A percentile compares a stretch with the other conserved stretches of the same genome.
These are phyloP conservation scores for Lottia gigantea DNA, from an alignment of 2,888 invertebrate genomes.

Conservation along the genomic window DNA sequence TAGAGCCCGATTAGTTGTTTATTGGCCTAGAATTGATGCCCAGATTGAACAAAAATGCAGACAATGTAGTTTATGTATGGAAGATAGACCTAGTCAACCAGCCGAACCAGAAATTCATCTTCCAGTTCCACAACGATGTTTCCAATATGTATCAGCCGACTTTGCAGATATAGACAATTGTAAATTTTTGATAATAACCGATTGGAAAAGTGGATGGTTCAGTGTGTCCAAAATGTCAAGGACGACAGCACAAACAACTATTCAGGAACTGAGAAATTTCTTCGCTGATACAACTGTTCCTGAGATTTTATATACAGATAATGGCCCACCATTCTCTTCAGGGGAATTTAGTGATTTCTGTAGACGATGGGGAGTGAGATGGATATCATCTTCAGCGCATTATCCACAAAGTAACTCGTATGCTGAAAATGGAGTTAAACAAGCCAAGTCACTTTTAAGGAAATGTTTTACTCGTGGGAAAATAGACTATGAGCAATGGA, in stretches of 20 bases:
- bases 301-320: background rate
- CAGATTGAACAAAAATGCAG: background rate
- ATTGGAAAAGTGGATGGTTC: constrained; percentile 1
- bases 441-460: background rate
- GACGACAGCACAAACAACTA: background rate
- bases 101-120: background rate
- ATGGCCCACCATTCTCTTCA: background rate
- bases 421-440: constrained; percentile 2
- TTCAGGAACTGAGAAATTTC: background rate
- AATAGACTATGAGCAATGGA: background rate
- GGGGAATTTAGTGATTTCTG: background rate
- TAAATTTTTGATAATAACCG: background rate
- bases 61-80: background rate
- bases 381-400: constrained; percentile 3
- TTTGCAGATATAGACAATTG: background rate
- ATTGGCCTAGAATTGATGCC: background rate
- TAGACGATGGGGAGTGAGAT: background rate
- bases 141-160: background rate
- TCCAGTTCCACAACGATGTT: background rate
- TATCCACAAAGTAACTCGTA: background rate
- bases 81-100: constrained; percentile 1
- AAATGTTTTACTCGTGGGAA: background rate
- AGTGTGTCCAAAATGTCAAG: background rate
- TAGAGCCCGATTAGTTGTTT: background rate
- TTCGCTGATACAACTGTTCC: constrained; percentile 6